These are phyloP conservation scores for Mormyrus lacerda DNA, from an alignment of 2,113 vertebrate genomes.

Conservation along the genomic window DNA sequence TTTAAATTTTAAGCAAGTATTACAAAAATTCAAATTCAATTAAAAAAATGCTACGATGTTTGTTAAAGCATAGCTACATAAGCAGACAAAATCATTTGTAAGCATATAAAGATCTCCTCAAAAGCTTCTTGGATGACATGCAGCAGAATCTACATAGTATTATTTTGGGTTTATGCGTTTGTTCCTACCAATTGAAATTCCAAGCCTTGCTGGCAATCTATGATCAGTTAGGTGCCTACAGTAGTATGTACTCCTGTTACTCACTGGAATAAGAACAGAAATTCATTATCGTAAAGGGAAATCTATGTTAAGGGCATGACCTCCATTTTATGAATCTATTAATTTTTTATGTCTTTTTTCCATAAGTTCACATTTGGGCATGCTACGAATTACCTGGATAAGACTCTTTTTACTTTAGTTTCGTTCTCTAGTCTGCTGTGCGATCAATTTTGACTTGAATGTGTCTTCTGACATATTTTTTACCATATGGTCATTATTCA, in stretches of 20 bases:
- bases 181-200: background rate
- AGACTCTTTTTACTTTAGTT: background rate
- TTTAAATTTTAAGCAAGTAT: background rate
- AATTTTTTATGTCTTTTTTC: background rate
- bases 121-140: background rate
- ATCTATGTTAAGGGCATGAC: background rate
- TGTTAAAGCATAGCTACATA: background rate
- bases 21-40: too few species aligned
- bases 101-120: background rate
- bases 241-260: background rate
- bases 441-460: background rate
- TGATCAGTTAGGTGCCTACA: background rate
- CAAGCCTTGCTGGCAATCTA: background rate
- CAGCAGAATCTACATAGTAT: background rate
- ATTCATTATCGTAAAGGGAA: background rate
- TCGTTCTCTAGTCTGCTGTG: background rate
- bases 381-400: background rate
- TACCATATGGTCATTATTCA: constrained; percentile 12
- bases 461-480: background rate
- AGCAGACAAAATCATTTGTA: background rate
- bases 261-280: background rate
- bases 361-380: background rate
- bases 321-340: background rate
- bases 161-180: background rate
- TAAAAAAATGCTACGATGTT: background rate